Evolutionary conservation across 2,113 vertebrate genomes (phyloP).

Genomic region (Pituophis catenifer): DNA sequence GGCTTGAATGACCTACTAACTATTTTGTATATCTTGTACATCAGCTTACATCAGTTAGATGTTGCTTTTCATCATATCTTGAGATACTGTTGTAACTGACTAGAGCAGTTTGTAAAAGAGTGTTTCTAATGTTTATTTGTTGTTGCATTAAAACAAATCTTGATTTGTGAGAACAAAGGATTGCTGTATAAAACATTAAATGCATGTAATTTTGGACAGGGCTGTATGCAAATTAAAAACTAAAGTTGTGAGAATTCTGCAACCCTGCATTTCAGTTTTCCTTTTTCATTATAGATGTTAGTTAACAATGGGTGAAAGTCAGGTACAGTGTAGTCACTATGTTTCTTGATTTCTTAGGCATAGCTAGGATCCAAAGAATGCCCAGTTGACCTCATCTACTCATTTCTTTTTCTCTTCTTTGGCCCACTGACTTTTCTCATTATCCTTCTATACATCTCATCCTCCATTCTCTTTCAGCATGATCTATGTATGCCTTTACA

Average conservation of each 20-base stretch:
- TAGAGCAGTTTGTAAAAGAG: background rate
- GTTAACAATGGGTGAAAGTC: background rate
- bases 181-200: background rate
- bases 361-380: background rate
- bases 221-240: background rate
- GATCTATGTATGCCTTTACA: background rate
- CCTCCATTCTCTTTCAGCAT: background rate
- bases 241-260: constrained; percentile 6
- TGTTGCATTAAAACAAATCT: background rate
- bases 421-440: background rate
- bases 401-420: background rate
- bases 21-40: background rate
- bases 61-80: constrained; percentile 1
- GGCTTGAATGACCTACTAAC: background rate
- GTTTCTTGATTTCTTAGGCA: background rate
- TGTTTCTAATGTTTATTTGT: background rate
- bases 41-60: background rate
- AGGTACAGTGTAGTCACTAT: background rate
- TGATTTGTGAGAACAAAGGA: background rate
- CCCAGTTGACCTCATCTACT: background rate
- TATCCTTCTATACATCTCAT: background rate
- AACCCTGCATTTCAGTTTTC: background rate
- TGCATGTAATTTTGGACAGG: background rate
- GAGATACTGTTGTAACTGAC: background rate
- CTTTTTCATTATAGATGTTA: background rate